Evolutionary conservation across 2,797 vertebrate species (phyloP).

Genomic region (Manis pentadactyla): DNA sequence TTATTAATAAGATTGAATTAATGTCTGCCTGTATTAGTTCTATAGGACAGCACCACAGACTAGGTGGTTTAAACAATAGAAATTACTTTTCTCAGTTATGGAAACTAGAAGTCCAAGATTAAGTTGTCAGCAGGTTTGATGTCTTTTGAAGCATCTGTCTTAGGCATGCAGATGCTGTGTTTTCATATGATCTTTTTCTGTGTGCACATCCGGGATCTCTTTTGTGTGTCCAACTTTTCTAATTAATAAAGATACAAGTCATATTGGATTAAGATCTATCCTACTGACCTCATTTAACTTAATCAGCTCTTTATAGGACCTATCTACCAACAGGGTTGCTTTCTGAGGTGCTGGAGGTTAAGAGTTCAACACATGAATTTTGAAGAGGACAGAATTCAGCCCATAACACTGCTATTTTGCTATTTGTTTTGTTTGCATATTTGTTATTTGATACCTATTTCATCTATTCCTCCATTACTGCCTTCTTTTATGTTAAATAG

Average conservation of each 20-base stretch:
- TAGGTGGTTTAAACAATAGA: background rate
- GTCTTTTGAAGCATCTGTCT: background rate
- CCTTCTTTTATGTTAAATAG: background rate
- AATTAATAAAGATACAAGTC: background rate
- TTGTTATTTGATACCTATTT: background rate
- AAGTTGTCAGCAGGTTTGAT: background rate
- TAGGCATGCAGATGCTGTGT: background rate
- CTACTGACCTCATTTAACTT: background rate
- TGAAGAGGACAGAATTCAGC: background rate
- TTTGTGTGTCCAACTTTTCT: background rate
- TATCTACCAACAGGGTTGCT: background rate
- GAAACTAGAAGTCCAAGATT: background rate
- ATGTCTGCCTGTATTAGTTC: background rate
- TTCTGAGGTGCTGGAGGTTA: background rate
- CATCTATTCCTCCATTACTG: background rate
- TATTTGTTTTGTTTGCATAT: background rate
- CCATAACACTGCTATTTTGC: background rate
- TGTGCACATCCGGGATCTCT: background rate
- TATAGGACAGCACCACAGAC: background rate
- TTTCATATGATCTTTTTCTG: background rate
- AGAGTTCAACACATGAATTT: background rate
- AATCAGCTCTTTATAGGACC: background rate
- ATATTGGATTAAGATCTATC: background rate
- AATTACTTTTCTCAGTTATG: background rate
- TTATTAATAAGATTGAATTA: background rate